Conservation (phyloP, 2,113 vertebrate species). For the Microcebus jonahi region DNA sequence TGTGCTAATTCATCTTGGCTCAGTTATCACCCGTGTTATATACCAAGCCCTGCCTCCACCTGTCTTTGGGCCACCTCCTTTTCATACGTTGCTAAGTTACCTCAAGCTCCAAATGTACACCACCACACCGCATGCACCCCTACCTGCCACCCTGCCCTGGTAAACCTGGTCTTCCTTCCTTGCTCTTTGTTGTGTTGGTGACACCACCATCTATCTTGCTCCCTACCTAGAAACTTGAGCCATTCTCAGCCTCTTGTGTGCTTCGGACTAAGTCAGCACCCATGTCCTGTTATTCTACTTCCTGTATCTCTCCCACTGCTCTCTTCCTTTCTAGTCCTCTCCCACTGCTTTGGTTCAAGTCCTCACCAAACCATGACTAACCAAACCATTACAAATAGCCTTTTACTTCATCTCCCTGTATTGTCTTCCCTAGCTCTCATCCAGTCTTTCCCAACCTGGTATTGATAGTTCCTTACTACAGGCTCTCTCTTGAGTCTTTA, state of each 20-base stretch:
- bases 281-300: neutral
- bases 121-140: neutral
- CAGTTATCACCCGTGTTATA: neutral
- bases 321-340: neutral
- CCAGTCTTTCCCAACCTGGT: neutral
- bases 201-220: neutral
- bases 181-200: rapidly evolving
- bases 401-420: neutral
- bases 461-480: neutral
- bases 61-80: neutral
- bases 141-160: neutral
- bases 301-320: neutral
- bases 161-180: neutral
- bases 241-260: neutral
- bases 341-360: neutral
- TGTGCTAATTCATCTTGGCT: neutral
- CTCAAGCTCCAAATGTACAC: neutral
- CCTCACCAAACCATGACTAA: neutral
- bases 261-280: neutral
- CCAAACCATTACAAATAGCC: neutral
- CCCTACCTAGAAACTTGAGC: neutral
- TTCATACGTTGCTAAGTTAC: neutral
- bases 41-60: neutral
- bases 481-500: neutral
- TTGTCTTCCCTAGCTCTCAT: neutral